Percentiles rank a stretch among this genome's conserved stretches.
phyloP scores from a whole-genome alignment of 2,888 invertebrate genomes.

The Meta bourneti region DNA sequence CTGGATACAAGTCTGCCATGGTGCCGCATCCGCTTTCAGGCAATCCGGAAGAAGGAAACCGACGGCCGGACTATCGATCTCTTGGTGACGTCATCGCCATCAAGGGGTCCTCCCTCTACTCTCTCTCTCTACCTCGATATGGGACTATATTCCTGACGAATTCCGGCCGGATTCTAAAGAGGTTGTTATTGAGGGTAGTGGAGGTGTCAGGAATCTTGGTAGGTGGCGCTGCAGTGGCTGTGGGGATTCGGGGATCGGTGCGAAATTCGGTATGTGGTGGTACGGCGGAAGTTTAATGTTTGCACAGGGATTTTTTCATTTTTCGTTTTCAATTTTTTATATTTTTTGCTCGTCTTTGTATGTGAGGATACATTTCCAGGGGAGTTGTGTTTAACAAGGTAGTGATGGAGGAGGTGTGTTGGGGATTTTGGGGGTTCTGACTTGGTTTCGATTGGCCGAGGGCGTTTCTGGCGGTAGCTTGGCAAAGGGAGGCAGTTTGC shows the following conservation, averaged over 20 bases:
- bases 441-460: too few relatives aligned
- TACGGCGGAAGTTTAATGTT: too few relatives aligned
- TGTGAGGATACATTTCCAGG: too few relatives aligned
- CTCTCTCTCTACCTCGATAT: neutral
- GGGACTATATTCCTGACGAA: constrained; percentile 13
- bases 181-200: constrained; percentile 3
- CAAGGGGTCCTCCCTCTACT: neutral
- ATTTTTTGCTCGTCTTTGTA: too few relatives aligned
- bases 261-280: too few relatives aligned
- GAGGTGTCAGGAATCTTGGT: neutral
- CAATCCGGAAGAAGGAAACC: constrained; percentile 17
- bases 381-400: too few relatives aligned
- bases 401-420: too few relatives aligned
- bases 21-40: constrained; percentile 19
- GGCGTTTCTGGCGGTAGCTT: too few relatives aligned
- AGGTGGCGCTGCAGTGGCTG: constrained; percentile 8
- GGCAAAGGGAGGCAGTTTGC: too few relatives aligned
- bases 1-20: neutral
- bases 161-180: constrained; percentile 16
- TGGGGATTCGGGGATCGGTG: neutral
- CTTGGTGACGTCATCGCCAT: constrained; percentile 26
- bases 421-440: too few relatives aligned
- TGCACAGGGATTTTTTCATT: too few relatives aligned
- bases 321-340: too few relatives aligned
- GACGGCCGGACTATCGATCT: constrained; percentile 14